These are phyloP conservation scores for Poecilus cupreus DNA, from an alignment of 2,888 invertebrate genomes.

Conservation along the genomic window DNA sequence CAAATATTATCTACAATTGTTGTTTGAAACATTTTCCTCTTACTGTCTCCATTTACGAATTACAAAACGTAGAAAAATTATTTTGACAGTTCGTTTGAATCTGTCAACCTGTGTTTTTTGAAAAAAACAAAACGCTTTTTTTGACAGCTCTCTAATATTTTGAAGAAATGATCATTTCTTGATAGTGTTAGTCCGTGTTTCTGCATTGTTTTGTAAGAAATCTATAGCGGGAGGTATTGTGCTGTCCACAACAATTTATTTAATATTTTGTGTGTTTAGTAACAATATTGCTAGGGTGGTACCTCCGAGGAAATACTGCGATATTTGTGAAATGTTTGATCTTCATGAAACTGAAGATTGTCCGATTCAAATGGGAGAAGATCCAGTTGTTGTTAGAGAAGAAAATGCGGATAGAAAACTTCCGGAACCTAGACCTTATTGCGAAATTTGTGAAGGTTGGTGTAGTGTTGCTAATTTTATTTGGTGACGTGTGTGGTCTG, in stretches of 20 bases:
- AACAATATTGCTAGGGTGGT: conserved; percentile 66
- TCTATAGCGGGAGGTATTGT: too few relatives aligned
- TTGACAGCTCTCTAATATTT: too few relatives aligned
- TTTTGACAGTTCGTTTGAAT: too few relatives aligned
- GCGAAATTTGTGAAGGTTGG: conserved; percentile 93
- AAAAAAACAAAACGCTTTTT: too few relatives aligned
- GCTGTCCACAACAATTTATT: background rate
- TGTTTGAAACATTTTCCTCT: too few relatives aligned
- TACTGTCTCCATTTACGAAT: too few relatives aligned
- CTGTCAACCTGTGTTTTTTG: too few relatives aligned
- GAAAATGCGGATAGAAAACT: conserved; percentile 69
- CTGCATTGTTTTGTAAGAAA: too few relatives aligned
- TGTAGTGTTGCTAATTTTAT: background rate
- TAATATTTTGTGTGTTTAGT: background rate
- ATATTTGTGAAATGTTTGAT: conserved; percentile 98
- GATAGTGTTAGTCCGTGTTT: too few relatives aligned
- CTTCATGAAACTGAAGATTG: conserved; percentile 98
- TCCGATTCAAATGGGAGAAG: conserved; percentile 85
- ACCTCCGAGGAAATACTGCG: conserved; percentile 93
- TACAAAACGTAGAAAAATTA: background rate
- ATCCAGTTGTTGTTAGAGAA: conserved; percentile 68
- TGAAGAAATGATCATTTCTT: too few relatives aligned
- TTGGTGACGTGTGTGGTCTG: background rate
- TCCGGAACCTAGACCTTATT: conserved; percentile 84
- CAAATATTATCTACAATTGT: too few relatives aligned